These are phyloP conservation scores for Danio rerio DNA, from an alignment of 2,113 vertebrate species.

Conservation along the genomic window GRCz12tu NC_133178.1:20843001-20843500, in stretches of 20 bases:
- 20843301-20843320: background rate
- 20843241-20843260: background rate
- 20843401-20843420: too few relatives aligned
- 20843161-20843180: background rate
- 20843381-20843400: too few relatives aligned
- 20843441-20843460: too few relatives aligned
- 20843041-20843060: background rate
- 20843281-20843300: background rate
- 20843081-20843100: background rate
- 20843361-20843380: background rate
- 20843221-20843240: background rate
- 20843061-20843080: background rate
- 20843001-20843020: constrained; percentile 12
- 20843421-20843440: too few relatives aligned
- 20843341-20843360: background rate
- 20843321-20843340: background rate
- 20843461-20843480: too few relatives aligned
- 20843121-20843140: background rate
- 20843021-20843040: constrained; percentile 33
- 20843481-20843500: too few relatives aligned
- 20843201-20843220: background rate
- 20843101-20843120: background rate
- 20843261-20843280: background rate
- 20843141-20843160: background rate
- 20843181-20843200: background rate